Base-by-base conservation (phyloP, 2,113 vertebrate genomes). In the Microtus pennsylvanicus region DNA sequence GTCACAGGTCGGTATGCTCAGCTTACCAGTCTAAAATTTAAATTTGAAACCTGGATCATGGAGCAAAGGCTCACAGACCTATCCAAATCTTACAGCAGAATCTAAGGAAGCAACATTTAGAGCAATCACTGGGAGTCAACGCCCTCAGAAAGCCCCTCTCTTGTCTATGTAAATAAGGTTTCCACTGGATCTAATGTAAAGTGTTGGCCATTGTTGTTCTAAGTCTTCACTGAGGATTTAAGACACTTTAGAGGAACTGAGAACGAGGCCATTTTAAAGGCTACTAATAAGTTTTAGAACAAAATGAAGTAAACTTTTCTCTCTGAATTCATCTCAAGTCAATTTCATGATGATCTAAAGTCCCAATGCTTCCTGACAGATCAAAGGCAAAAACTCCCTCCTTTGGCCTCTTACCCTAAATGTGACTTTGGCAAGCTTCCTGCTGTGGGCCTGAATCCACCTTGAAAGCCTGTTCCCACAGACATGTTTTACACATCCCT, bases 291-390 rank as follows among this genome's bases (percentile, higher is more conserved):
- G 92, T 22, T 81, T 58, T 17, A 24, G 30, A 75, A 87, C 12
- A 69, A n/a, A 67, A 78, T 93, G 78, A 81, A 87, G 74, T 47
- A 92, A 90, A 67, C 33, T 78, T 67, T 87, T 76, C 72, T 72
- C 77, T 63, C 61, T 24, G 28, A 52, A 76, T 87, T 81, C 47
- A 87, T 42, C 77, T 72, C 86, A 83, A 83, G 55, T 55, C 30
- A 52, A 82, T 35, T 72, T 77, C 90, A 70, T 86, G 50, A 61
- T 58, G 70, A 87, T 28, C 58, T 19, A 47, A 93, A 90, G 69
- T 9, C 69, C 50, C 58, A 30, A 67, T 86, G 4, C 19, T 26
- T 47, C 13, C 77, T 52, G 55, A 47, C 7, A 90, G 14, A 77
- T 55, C 67, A 55, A 16, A 92, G 58, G 67, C 26, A 69, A 11